Evolutionary conservation across 2,113 vertebrate species (phyloP).

Genomic region (Pelmatolapia mariae): DNA sequence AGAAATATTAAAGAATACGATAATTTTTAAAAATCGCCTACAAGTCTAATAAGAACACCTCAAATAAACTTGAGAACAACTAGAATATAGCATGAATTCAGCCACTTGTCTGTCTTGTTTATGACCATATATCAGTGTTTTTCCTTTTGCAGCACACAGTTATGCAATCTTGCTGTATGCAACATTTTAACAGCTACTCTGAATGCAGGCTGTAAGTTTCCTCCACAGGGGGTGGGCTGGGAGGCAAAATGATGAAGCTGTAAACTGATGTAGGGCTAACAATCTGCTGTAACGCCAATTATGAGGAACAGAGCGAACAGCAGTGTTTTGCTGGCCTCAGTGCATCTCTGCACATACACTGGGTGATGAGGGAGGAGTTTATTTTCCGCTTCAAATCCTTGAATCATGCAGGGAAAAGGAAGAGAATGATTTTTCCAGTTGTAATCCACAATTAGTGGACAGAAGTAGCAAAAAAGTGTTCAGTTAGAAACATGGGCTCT

Average conservation of each 20-base stretch:
- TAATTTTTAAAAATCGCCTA: background rate
- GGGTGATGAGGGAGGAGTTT: background rate
- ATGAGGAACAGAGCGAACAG: background rate
- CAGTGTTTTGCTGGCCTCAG: background rate
- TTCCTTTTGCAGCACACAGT: background rate
- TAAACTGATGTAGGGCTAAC: background rate
- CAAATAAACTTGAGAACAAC: background rate
- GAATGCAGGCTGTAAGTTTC: background rate
- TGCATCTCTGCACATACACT: background rate
- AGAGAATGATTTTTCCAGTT: background rate
- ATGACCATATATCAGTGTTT: background rate
- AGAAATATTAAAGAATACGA: background rate
- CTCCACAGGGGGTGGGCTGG: background rate
- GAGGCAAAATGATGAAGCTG: background rate
- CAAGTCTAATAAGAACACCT: background rate
- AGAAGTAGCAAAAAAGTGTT: background rate
- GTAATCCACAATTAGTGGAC: background rate
- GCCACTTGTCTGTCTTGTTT: background rate
- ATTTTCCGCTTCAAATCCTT: background rate
- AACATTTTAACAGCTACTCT: background rate
- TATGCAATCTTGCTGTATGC: background rate
- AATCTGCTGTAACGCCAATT: background rate
- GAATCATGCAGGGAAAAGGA: background rate
- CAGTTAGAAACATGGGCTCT: background rate
- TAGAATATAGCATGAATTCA: background rate